Base-by-base conservation (phyloP, 2,888 invertebrate species). In the Chloroclystis v-ata region DNA sequence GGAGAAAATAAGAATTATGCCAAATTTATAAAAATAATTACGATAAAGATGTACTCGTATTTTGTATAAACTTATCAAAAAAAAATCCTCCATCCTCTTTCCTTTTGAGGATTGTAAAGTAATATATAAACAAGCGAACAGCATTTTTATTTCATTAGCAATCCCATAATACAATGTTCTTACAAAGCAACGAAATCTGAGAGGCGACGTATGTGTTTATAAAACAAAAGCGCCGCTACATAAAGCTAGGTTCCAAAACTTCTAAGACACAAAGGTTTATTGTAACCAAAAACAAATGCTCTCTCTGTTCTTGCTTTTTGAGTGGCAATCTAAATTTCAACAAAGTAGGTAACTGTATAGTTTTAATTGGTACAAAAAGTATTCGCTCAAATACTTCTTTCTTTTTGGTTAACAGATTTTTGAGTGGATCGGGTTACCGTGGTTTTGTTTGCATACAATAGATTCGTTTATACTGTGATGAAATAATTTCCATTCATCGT, bases 321-420 rank as follows among this genome's bases (percentile, higher is more conserved):
- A 78, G 72, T 67, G 72, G 69, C 68, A 70, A 79, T 78, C 69
- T 70, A 70, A 79, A 80, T 82, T 79, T 75, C 68, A 72, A 75
- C 65, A 71, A 67, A 56, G 63, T 63, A 69, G 69, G 67, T 67
- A 73, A 69, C 67, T 63, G 61, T 73, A 74, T 74, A 68, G 69
- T 59, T 74, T 77, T 77, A 77, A 82, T 80, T 78, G 69, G 71
- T 62, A 82, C 75, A 82, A 78, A 77, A 82, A 74, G 67, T 65
- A 47, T 35, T 43, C 48, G 52, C 50, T 54, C 47, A 49, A 41
- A 56, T 53, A 47, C 47, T 42, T 47, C 37, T 44, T 53, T 58
- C 43, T 49, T 50, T 59, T 47, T 43, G 28, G 48, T 55, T 54
- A 60, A 61, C 66, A 66, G 61, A 64, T 67, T 63, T 50, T 49